A percentile compares a stretch with the other conserved stretches of the same genome.
Conservation (phyloP, 2,797 vertebrate genomes). For the Girardinus metallicus region DNA sequence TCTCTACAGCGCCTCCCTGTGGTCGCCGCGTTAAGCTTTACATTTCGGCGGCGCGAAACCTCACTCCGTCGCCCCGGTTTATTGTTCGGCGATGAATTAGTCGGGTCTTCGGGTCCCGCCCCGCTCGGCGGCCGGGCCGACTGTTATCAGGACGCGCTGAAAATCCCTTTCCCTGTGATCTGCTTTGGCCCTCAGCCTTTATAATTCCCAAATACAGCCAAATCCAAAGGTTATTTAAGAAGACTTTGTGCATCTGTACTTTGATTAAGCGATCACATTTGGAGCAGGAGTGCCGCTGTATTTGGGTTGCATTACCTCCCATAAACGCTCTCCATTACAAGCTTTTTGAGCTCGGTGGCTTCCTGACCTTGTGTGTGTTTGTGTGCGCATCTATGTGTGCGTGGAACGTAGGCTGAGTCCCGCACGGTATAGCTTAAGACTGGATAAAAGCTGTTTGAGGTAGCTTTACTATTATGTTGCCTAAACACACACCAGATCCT, state of each 20-base stretch:
- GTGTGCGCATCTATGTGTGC: conserved; percentile 39
- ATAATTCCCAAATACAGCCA: conserved; percentile 83
- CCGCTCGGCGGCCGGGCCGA: conserved; percentile 55
- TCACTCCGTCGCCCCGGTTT: conserved; percentile 19
- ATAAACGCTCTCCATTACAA: conserved; percentile 79
- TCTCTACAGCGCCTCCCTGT: conserved; percentile 72
- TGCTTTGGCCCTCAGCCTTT: conserved; percentile 76
- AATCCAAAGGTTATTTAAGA: conserved; percentile 85
- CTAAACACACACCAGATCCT: conserved; percentile 79
- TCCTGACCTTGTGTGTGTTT: conserved; percentile 70
- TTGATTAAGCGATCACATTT: conserved; percentile 83
- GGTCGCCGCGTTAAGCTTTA: conserved; percentile 42
- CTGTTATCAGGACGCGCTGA: conserved; percentile 72
- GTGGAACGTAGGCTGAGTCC: conserved; percentile 23
- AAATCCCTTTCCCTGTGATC: conserved; percentile 80
- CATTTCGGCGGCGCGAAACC: conserved; percentile 10
- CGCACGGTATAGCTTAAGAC: conserved; percentile 76
- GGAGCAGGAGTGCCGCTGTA: conserved; percentile 69
- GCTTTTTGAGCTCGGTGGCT: conserved; percentile 77
- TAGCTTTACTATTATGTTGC: conserved; percentile 76
- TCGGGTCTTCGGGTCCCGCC: conserved; percentile 41
- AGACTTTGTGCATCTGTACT: conserved; percentile 83
- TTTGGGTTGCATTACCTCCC: conserved; percentile 80
- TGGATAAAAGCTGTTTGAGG: conserved; percentile 78
- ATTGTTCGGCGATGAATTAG: conserved; percentile 55